Conservation (phyloP, 2,113 vertebrate species). For the Sturnira hondurensis region DNA sequence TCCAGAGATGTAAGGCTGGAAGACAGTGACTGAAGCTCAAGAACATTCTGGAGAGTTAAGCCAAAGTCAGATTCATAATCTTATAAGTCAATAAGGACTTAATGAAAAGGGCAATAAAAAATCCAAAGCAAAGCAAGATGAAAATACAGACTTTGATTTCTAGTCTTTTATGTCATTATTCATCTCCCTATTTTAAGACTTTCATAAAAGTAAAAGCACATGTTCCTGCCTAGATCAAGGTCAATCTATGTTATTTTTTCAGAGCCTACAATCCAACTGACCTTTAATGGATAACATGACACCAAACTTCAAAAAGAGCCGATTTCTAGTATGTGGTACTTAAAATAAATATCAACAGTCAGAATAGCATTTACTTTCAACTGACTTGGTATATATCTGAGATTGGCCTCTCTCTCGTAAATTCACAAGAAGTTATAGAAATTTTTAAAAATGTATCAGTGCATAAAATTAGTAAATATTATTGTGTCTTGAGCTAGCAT, state of each 20-base stretch:
- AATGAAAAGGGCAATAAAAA: not conserved
- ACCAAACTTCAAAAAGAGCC: not conserved
- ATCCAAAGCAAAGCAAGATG: not conserved
- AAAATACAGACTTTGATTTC: not conserved
- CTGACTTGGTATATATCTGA: not conserved
- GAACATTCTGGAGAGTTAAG: not conserved
- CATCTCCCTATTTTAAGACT: slow-evolving; percentile 9
- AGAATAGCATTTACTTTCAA: not conserved
- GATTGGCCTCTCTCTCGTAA: not conserved
- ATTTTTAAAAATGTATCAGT: not conserved
- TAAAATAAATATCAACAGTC: not conserved
- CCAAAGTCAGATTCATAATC: not conserved
- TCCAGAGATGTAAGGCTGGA: not conserved
- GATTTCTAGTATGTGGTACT: not conserved
- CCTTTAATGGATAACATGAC: not conserved
- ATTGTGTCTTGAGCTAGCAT: not conserved
- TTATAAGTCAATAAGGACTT: not conserved
- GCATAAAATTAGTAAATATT: not conserved
- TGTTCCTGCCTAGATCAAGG: not conserved
- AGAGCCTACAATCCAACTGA: not conserved
- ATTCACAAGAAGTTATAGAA: not conserved
- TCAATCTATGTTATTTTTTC: slow-evolving; percentile 1
- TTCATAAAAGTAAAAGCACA: not conserved
- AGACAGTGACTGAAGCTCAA: not conserved
- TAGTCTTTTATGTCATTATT: not conserved